Evolutionary conservation across 2,888 invertebrate species (phyloP), one percentile per base, ranked within the genome.

Genomic region (Dynastes tityus): DNA sequence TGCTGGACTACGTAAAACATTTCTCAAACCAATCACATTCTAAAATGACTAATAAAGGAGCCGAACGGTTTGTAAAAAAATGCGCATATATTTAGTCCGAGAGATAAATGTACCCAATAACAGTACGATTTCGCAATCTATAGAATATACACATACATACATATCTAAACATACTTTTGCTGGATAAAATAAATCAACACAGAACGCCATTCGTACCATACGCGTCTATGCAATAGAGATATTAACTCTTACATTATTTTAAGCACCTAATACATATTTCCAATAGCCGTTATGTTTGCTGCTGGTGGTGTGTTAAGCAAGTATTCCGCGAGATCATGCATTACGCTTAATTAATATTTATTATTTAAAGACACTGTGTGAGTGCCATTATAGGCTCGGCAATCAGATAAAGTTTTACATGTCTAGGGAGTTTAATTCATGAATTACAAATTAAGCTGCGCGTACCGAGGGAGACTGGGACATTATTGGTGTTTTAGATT

Each of bases 391-490:
- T 32, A 68, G 68, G 68, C 68, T 68, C 68, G 68, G 68, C 68
- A 51, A 68, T 68, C 68, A 68, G 68, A 68, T 68, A 68, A 68
- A 68, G 51, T 51, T 68, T 68, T 68, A 68, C 68, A 68, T 51
- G 68, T 68, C 68, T 53, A 22, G 68, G 53, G 22, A 68, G 49
- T 51, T 68, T 68, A 68, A 68, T 68, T 68, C 68, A 68, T 68
- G 68, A 68, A 68, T 68, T 68, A 68, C 51, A 68, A 68, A 68
- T 68, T 68, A 68, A 53, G 68, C 51, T 29, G 68, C 51, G 51
- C 51, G 68, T 68, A 68, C 68, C 55, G 29, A 51, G 40, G 49
- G 29, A 68, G 49, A 68, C 68, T 53, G 29, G 29, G 49, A 68
- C 68, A 27, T 51, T 68, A 51, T 68, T 51, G 68, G 49, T 29